Evolutionary conservation across 2,113 vertebrate genomes (phyloP).

Genomic region (Ceratotherium simum): DNA sequence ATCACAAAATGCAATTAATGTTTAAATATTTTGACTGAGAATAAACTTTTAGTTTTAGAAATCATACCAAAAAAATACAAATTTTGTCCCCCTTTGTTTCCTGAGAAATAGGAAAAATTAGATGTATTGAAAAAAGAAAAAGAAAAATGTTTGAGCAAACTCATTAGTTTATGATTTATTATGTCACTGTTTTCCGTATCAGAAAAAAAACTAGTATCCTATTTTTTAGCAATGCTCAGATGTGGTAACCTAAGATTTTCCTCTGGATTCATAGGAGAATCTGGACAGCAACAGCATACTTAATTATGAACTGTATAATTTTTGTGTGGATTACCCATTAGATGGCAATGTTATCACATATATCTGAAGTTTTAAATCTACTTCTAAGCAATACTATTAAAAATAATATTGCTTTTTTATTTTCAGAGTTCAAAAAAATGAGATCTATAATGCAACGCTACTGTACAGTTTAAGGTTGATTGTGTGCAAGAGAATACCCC

Average conservation of each 20-base stretch:
- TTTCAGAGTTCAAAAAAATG: constrained; percentile 13
- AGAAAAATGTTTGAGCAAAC: not conserved
- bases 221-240: not conserved
- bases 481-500: not conserved
- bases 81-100: not conserved
- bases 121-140: not conserved
- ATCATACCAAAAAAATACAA: not conserved
- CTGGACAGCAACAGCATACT: not conserved
- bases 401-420: not conserved
- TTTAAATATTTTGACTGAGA: not conserved
- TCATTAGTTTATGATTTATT: not conserved
- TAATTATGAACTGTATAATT: not conserved
- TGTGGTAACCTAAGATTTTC: not conserved
- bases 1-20: not conserved
- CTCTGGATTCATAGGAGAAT: not conserved
- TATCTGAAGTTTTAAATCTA: not conserved
- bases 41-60: not conserved
- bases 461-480: not conserved
- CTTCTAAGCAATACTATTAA: not conserved
- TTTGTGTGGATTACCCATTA: not conserved
- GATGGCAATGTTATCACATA: constrained; percentile 42
- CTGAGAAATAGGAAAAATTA: not conserved
- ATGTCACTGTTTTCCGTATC: not conserved
- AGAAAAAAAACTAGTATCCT: not conserved
- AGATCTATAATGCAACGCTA: not conserved